These are phyloP conservation scores for Amphimedon queenslandica DNA, from an alignment of 37 sponge, comb jelly and placozoan genomes.

Conservation along the genomic window DNA sequence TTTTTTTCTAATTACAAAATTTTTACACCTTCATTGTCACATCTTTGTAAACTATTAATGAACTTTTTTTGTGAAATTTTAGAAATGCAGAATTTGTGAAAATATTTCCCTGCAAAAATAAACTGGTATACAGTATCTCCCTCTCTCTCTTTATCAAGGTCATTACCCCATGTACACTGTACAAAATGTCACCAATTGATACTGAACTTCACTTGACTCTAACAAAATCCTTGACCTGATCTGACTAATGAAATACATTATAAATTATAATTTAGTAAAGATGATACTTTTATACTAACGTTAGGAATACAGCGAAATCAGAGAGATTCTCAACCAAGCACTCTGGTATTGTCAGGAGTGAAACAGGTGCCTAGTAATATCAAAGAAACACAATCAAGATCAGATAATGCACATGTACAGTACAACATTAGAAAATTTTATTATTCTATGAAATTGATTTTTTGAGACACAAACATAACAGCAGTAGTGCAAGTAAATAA, in stretches of 20 bases:
- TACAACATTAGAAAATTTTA: no score
- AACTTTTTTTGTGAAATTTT: no score
- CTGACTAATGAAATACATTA: constrained; percentile 39
- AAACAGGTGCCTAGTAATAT: constrained; percentile 12
- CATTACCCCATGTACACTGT: constrained; percentile 52
- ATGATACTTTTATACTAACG: constrained; percentile 13
- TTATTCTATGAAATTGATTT: no score
- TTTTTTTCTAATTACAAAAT: no score
- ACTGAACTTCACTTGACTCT: neutral
- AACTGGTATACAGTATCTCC: no score
- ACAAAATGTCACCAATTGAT: constrained; percentile 41
- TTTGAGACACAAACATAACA: no score
- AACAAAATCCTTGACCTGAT: neutral
- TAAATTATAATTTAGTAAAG: neutral
- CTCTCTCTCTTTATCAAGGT: neutral
- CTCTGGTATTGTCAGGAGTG: constrained; percentile 38
- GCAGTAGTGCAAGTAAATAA: neutral
- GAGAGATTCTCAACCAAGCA: constrained; percentile 59
- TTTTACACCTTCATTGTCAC: constrained; percentile 30
- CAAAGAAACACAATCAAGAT: neutral
- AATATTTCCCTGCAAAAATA: no score
- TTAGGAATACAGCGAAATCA: constrained; percentile 41
- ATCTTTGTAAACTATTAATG: neutral
- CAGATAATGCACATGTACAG: no score
- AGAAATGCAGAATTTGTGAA: no score